Evolutionary conservation across 1,140 invertebrate genomes (phyloP).

Genomic region (Ceratosolen fusciceps): DNA sequence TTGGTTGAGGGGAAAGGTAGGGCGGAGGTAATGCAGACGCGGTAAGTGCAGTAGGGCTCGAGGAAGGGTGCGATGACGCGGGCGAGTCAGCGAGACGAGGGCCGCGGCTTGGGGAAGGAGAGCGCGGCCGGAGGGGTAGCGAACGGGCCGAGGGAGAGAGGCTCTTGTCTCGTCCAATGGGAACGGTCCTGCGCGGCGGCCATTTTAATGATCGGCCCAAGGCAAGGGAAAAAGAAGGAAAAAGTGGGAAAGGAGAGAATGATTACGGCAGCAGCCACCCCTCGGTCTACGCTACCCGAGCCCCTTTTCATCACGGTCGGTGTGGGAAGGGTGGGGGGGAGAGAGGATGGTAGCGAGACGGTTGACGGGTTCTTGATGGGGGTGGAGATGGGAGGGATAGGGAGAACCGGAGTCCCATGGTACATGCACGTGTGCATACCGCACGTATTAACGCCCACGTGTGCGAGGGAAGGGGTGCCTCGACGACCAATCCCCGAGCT

Average conservation of each 20-base stretch:
- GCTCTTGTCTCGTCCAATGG: conserved; percentile 66
- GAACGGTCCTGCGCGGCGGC: conserved; percentile 66
- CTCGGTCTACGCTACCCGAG: conserved; percentile 59
- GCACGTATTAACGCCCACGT: conserved; percentile 63
- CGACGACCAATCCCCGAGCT: conserved; percentile 64
- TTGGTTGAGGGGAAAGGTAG: neutral
- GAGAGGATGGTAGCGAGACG: no score
- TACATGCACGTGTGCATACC: conserved; percentile 50
- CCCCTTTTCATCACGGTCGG: conserved; percentile 54
- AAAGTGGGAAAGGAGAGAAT: conserved; percentile 60
- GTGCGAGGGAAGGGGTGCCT: conserved; percentile 58
- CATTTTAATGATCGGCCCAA: conserved; percentile 73
- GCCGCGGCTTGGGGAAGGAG: conserved; percentile 1
- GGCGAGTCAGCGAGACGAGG: conserved; percentile 47
- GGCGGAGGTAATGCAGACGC: neutral
- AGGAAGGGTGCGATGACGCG: conserved; percentile 49
- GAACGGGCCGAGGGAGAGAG: conserved; percentile 38
- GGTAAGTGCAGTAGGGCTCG: conserved; percentile 45
- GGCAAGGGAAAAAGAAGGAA: conserved; percentile 53
- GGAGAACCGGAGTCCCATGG: neutral
- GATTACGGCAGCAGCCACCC: conserved; percentile 55
- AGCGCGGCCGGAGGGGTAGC: conserved; percentile 50
- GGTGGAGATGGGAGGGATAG: neutral
- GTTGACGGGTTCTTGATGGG: no score
- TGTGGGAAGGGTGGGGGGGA: neutral